Evolutionary conservation across 2,113 vertebrate species (phyloP).

Genomic region (Tautogolabrus adspersus): DNA sequence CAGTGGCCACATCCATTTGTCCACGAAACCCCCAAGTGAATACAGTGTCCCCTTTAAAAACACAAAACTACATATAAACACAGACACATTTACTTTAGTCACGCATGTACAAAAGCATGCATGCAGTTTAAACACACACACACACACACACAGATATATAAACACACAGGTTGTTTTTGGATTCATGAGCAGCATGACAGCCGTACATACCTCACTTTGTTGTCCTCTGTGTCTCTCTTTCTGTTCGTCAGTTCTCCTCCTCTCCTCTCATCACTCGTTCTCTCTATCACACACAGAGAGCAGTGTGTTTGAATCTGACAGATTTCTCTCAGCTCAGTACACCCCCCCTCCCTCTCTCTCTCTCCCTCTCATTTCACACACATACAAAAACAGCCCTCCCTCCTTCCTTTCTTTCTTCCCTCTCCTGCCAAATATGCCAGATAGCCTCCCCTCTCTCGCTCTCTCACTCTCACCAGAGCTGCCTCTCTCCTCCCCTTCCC

Average conservation of each 20-base stretch:
- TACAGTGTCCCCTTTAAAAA: conserved; percentile 35
- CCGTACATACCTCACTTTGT: conserved; percentile 81
- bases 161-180: conserved; percentile 51
- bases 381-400: conserved; percentile 73
- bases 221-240: conserved; percentile 60
- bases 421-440: conserved; percentile 72
- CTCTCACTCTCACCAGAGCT: conserved; percentile 37
- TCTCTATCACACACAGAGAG: conserved; percentile 58
- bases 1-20: conserved; percentile 64
- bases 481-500: conserved; percentile 59
- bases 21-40: conserved; percentile 47
- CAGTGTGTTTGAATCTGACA: conserved; percentile 81
- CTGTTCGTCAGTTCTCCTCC: conserved; percentile 56
- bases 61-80: conserved; percentile 59
- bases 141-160: conserved; percentile 4
- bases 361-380: conserved; percentile 52
- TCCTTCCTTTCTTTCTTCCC: conserved; percentile 61
- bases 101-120: conserved; percentile 34
- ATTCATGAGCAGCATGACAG: conserved; percentile 56
- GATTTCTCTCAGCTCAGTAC: conserved; percentile 79
- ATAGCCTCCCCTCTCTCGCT: conserved; percentile 62
- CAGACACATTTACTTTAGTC: conserved; percentile 43
- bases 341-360: conserved; percentile 55
- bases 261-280: conserved; percentile 63
- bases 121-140: conserved; percentile 6